These are phyloP conservation scores for Myotis daubentonii DNA, from an alignment of 2,797 vertebrate genomes.

Conservation along the genomic window DNA sequence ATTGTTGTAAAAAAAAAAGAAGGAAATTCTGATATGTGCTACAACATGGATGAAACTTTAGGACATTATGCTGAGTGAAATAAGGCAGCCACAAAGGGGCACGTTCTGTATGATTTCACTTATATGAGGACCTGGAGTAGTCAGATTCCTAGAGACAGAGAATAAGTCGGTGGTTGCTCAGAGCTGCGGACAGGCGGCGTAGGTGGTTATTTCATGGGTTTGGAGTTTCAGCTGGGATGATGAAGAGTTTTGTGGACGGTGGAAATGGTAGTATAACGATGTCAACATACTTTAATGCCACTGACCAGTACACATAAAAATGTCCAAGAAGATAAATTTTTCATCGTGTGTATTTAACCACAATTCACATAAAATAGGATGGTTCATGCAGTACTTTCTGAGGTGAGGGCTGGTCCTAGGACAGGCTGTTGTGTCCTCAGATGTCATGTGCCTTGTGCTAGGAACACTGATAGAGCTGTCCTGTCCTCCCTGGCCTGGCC, in stretches of 20 bases:
- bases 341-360: background rate
- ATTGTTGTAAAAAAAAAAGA: background rate
- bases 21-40: background rate
- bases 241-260: background rate
- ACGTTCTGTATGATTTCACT: background rate
- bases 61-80: background rate
- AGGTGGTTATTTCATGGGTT: background rate
- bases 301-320: background rate
- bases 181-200: fast-evolving
- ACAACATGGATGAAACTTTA: background rate
- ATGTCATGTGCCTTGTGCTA: background rate
- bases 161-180: background rate
- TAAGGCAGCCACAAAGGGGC: background rate
- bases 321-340: background rate
- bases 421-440: background rate
- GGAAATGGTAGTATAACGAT: no score
- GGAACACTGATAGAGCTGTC: background rate
- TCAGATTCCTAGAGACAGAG: background rate
- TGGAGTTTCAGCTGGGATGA: background rate
- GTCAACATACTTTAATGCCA: background rate
- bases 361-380: background rate
- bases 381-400: background rate
- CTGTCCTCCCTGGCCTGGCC: background rate
- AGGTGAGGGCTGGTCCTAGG: background rate
- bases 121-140: background rate